These are phyloP conservation scores for Adelphocoris suturalis DNA, from an alignment of 2,888 invertebrate genomes.

Conservation along the genomic window DNA sequence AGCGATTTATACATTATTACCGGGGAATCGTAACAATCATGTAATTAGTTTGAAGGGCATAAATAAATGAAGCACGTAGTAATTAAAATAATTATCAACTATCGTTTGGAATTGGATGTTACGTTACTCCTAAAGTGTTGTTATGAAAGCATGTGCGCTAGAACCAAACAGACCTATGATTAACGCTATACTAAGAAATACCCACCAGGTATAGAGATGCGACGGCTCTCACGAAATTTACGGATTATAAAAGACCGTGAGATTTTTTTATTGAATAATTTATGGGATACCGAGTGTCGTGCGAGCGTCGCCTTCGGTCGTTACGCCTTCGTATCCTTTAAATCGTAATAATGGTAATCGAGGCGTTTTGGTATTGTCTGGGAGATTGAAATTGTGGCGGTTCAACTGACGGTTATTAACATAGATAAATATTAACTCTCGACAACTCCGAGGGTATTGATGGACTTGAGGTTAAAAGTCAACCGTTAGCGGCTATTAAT, in stretches of 20 bases:
- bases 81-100: too few species aligned
- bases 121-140: too few species aligned
- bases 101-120: too few species aligned
- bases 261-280: not conserved
- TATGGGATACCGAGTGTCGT: not conserved
- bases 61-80: too few species aligned
- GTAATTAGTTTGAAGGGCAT: too few species aligned
- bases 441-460: not conserved
- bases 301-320: not conserved
- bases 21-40: too few species aligned
- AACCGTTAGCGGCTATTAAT: not conserved
- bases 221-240: not conserved
- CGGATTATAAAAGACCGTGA: not conserved
- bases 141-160: too few species aligned
- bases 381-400: not conserved
- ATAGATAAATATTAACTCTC: not conserved
- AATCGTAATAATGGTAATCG: not conserved
- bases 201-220: not conserved
- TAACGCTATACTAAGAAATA: not conserved
- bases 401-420: not conserved
- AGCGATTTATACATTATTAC: too few species aligned
- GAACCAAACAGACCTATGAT: too few species aligned
- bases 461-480: not conserved
- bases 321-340: not conserved
- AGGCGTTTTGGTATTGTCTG: not conserved